phyloP scores from a whole-genome alignment of 2,113 vertebrate species.

The Todiramphus saurophagus region DNA sequence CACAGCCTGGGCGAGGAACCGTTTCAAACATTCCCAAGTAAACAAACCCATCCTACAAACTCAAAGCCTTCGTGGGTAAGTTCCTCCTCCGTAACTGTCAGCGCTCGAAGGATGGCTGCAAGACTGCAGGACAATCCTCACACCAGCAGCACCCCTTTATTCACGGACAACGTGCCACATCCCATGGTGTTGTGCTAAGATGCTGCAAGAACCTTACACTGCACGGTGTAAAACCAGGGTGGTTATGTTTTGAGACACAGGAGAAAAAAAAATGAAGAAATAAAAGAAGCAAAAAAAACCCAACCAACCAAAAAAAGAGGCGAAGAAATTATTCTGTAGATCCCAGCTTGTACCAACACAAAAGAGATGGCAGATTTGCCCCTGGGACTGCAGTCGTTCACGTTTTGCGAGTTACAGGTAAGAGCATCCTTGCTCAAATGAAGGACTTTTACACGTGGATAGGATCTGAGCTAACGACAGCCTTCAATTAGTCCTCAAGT shows the following conservation, averaged over 20 bases:
- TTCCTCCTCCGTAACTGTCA: background rate
- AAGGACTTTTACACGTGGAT: background rate
- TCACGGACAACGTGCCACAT: rapidly evolving
- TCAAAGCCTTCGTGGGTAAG: background rate
- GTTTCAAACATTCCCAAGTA: background rate
- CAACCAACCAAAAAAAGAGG: too few species aligned
- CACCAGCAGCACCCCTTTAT: rapidly evolving
- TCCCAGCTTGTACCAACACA: background rate
- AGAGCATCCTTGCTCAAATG: background rate
- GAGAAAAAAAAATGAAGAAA: rapidly evolving
- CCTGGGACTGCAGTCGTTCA: background rate
- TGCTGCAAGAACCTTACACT: background rate
- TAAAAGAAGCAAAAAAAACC: too few species aligned
- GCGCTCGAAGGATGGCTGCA: rapidly evolving
- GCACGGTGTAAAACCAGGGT: background rate
- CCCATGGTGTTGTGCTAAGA: background rate
- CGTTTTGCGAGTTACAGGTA: background rate
- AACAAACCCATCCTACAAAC: background rate
- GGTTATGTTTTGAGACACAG: background rate
- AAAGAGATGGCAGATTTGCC: background rate
- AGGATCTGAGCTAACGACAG: background rate
- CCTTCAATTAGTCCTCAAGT: background rate
- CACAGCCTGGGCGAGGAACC: background rate
- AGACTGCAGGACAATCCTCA: background rate
- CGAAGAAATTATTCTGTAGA: background rate